These are phyloP conservation scores for Poecilobothrus nobilitatus DNA, from an alignment of 2,888 invertebrate species.

Conservation along the genomic window DNA sequence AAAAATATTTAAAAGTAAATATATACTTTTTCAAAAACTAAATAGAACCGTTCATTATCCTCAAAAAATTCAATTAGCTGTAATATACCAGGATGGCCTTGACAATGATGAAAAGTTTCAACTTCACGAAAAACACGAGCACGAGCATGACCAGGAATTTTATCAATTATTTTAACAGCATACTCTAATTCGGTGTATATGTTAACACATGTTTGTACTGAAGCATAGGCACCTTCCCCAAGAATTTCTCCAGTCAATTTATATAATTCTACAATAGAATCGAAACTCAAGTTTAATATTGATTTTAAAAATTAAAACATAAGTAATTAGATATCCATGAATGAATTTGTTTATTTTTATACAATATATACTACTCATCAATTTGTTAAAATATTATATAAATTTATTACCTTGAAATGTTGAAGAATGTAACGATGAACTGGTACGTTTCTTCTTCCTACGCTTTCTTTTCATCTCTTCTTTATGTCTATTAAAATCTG, in stretches of 20 bases:
- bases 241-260: constrained; percentile 89
- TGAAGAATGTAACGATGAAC: constrained; percentile 78
- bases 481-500: constrained; percentile 65
- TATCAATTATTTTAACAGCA: constrained; percentile 96
- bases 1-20: background rate
- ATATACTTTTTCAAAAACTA: constrained; percentile 89
- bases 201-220: constrained; percentile 88
- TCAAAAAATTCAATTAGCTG: constrained; percentile 96
- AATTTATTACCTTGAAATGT: constrained; percentile 79
- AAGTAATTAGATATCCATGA: background rate
- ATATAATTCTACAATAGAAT: constrained; percentile 71
- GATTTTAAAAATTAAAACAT: background rate
- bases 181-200: constrained; percentile 86
- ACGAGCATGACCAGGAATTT: constrained; percentile 88
- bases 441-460: constrained; percentile 83
- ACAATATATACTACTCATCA: background rate
- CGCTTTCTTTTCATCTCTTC: constrained; percentile 82
- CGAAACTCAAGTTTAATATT: background rate
- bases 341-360: background rate
- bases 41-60: constrained; percentile 92
- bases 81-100: constrained; percentile 94
- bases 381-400: background rate
- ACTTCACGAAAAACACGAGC: constrained; percentile 93
- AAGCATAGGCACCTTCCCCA: constrained; percentile 94
- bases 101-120: constrained; percentile 97